These are phyloP conservation scores for Darevskia mixta DNA, from an alignment of 2,797 vertebrate genomes.

Conservation along the genomic window DNA sequence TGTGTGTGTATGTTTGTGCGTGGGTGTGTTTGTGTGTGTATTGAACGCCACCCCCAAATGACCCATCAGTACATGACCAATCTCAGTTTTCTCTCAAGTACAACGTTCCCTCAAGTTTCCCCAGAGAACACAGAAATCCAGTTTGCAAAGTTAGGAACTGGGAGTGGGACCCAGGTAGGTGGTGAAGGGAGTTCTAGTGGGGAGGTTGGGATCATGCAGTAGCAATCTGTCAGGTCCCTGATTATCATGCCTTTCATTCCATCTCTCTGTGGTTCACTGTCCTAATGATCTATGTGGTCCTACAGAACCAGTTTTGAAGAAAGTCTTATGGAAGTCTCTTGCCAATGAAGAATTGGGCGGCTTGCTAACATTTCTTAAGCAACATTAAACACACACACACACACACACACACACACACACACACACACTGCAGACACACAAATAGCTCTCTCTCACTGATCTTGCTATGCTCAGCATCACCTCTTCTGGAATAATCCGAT, in stretches of 20 bases:
- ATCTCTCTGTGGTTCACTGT: background rate
- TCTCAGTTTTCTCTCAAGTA: background rate
- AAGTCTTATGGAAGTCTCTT: background rate
- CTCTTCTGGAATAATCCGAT: slow-evolving; percentile 24
- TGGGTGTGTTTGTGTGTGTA: no score
- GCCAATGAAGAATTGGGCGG: background rate
- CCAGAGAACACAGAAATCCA: background rate
- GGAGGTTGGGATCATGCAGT: no score
- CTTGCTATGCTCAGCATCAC: background rate
- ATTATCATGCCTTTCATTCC: background rate
- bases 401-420: background rate
- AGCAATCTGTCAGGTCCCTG: no score
- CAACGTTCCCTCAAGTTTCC: background rate
- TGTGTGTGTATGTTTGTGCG: no score
- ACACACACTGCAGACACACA: background rate
- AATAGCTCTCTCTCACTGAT: background rate
- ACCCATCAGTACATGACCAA: background rate
- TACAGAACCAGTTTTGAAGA: background rate
- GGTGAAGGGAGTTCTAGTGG: no score
- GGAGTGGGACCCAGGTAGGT: no score
- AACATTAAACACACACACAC: background rate
- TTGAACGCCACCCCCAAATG: background rate
- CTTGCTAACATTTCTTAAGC: background rate
- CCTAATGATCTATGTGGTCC: background rate
- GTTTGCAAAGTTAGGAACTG: background rate